Evolutionary conservation across 2,797 vertebrate genomes (phyloP).

Genomic region (Lemur catta): DNA sequence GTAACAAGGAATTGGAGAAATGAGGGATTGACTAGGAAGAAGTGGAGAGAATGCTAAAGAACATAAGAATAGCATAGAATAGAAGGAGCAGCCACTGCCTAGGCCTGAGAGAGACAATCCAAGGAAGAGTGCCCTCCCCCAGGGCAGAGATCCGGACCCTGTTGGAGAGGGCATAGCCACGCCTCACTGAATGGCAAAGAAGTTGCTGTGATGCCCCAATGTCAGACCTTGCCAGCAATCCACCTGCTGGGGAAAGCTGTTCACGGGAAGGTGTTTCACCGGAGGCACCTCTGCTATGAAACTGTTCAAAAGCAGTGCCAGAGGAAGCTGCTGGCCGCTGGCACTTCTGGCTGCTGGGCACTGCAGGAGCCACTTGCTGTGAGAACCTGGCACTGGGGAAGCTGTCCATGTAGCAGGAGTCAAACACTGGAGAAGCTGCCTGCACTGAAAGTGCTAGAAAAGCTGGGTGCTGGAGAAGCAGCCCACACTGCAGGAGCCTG

Average conservation of each 20-base stretch:
- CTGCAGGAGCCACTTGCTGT: background rate
- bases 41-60: background rate
- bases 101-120: background rate
- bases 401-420: background rate
- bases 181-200: background rate
- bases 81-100: background rate
- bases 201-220: accelerated
- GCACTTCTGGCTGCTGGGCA: background rate
- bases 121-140: background rate
- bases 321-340: background rate
- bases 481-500: background rate
- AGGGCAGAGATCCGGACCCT: background rate
- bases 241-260: background rate
- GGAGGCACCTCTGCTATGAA: background rate
- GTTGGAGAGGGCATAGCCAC: background rate
- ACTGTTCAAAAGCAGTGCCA: background rate
- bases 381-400: background rate
- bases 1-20: background rate
- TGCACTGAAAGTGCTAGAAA: background rate
- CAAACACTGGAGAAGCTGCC: background rate
- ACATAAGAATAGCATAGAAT: background rate
- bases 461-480: background rate
- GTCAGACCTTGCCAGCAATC: background rate
- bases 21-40: background rate
- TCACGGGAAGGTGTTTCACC: background rate